These are phyloP conservation scores for Podarcis raffonei DNA, from an alignment of 2,113 vertebrate species.

Conservation along the genomic window DNA sequence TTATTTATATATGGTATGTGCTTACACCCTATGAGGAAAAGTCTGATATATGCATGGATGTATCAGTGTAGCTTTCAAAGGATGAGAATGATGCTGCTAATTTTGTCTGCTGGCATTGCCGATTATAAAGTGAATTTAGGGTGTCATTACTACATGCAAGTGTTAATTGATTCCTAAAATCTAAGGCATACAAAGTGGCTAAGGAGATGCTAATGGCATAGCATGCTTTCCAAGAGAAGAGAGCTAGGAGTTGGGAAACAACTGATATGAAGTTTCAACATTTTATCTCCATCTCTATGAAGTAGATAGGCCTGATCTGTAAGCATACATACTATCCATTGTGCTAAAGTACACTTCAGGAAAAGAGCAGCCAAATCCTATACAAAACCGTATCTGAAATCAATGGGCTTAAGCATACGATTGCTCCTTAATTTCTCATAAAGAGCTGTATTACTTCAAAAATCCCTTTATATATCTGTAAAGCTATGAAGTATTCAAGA, in stretches of 20 bases:
- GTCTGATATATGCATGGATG: no score
- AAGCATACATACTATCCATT: background rate
- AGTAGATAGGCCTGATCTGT: background rate
- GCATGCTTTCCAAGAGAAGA: background rate
- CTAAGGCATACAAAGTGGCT: background rate
- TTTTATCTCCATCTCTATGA: background rate
- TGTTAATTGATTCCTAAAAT: background rate
- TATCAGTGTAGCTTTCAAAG: no score
- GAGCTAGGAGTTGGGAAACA: background rate
- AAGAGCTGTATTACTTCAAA: background rate
- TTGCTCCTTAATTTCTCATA: background rate
- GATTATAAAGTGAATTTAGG: no score
- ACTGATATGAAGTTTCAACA: background rate
- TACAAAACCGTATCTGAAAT: background rate
- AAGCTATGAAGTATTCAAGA: background rate
- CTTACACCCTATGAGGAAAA: no score
- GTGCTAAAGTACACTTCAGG: background rate
- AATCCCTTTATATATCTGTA: background rate
- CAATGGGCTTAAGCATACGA: background rate
- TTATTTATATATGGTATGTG: no score
- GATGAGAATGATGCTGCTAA: no score
- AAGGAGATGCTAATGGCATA: background rate
- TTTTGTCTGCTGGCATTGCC: no score
- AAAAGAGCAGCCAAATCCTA: background rate
- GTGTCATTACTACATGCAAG: background rate